Conservation (phyloP, 2,113 vertebrate genomes). For the Sorex araneus region DNA sequence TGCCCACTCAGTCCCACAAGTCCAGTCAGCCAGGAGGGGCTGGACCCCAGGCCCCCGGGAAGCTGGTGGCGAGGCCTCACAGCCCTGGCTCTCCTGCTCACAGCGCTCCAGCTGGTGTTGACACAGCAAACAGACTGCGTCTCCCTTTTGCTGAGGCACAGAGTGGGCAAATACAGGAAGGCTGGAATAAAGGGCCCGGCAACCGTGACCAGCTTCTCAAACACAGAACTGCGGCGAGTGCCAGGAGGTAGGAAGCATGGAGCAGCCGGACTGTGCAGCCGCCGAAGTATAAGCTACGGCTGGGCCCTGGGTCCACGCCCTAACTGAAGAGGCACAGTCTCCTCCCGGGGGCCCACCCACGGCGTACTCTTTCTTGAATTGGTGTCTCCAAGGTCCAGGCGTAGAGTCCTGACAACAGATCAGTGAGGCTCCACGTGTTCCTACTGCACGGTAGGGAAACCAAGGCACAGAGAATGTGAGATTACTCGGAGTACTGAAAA, state of each 20-base stretch:
- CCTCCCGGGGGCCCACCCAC: accelerated
- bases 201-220: conserved; percentile 74
- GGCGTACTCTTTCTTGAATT: background rate
- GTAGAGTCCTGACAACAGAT: background rate
- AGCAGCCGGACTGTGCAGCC: background rate
- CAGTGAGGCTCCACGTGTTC: background rate
- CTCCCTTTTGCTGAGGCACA: conserved; percentile 45
- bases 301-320: background rate
- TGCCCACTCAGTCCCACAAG: background rate
- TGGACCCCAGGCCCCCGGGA: background rate
- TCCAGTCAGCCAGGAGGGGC: background rate
- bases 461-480: background rate
- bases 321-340: background rate
- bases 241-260: conserved; percentile 16
- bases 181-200: conserved; percentile 54
- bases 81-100: conserved; percentile 30
- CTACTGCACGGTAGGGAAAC: background rate
- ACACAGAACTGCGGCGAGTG: background rate
- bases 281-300: background rate
- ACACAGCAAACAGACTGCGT: conserved; percentile 71
- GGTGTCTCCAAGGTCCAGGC: background rate
- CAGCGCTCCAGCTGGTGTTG: conserved; percentile 80
- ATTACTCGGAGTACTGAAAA: background rate
- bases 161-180: conserved; percentile 77
- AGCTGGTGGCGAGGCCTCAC: background rate